Evolutionary conservation across 2,797 vertebrate species (phyloP), one percentile per base, ranked within the genome.

Genomic region (Malacoctenus gilli): DNA sequence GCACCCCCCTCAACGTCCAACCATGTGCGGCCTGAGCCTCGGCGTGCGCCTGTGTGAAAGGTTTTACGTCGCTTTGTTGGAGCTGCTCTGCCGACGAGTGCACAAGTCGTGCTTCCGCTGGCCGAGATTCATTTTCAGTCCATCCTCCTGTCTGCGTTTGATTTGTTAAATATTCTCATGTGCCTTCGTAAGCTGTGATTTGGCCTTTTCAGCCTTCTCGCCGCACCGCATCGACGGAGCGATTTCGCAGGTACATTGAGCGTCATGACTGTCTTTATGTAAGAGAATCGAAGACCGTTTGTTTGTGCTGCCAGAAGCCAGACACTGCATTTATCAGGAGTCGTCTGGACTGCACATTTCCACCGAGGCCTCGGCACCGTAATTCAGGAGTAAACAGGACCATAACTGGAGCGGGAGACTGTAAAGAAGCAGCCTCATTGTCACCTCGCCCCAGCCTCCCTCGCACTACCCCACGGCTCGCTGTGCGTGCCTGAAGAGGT

Each of bases 321-420:
- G 82, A 89, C 87, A 81, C 83, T 79, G 69, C 85, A 88, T 83
- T 90, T 86, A 89, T 83, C 84, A 75, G 85, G 84, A 87, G 87
- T 84, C 83, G 76, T 86, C 85, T 85, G 79, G 85, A 49, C 85
- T 75, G 77, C 75, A 83, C 66, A 81, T 85, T 85, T 81, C 47
- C 65, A 75, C 1, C 31, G 47, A 72, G 77, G 75, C 59, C 73
- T 61, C 56, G 21, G 37, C 8, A 13, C 68, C 58, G 59, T 67
- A 67, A 77, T 76, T 80, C 73, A 53, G 54, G 53, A 68, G 71
- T 85, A 85, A 85, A 90, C 83, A 84, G 76, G 60, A 60, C 74
- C 48, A 56, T 75, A 71, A 71, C 71, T 41, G 6, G 63, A 46
- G 68, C 59, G 23, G 22, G 35, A 71, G 71, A 64, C 66, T 40